These are phyloP conservation scores for Apotomis capreana DNA, from an alignment of 2,888 invertebrate genomes.

Conservation along the genomic window DNA sequence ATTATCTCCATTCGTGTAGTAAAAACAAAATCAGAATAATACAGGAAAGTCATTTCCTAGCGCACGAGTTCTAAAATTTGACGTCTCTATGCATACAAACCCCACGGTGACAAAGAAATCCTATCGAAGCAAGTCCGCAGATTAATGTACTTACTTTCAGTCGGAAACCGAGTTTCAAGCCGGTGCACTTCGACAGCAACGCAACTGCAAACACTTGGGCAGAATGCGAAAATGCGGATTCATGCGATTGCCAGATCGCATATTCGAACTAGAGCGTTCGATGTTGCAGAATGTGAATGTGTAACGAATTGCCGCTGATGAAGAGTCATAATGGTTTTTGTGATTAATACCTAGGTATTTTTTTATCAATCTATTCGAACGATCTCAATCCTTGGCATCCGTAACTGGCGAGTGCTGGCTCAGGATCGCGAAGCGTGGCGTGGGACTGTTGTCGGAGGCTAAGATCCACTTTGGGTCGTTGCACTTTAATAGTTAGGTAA, in stretches of 20 bases:
- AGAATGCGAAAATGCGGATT: conserved; percentile 6
- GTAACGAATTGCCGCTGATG: not conserved
- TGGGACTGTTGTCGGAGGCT: too few species aligned
- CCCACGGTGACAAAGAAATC: not conserved
- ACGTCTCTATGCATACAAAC: too few species aligned
- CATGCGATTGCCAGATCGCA: not conserved
- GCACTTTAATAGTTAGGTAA: too few species aligned
- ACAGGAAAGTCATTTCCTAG: too few species aligned
- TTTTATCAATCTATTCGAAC: too few species aligned
- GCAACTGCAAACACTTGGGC: not conserved
- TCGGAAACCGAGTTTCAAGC: not conserved
- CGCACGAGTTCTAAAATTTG: too few species aligned
- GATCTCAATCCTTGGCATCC: too few species aligned
- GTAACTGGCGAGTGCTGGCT: too few species aligned
- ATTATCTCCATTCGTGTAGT: too few species aligned
- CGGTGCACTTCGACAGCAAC: not conserved
- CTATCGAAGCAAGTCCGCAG: not conserved
- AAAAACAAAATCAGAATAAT: too few species aligned
- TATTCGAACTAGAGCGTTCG: not conserved
- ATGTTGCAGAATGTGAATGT: not conserved
- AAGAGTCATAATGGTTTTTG: not conserved
- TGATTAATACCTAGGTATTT: not conserved
- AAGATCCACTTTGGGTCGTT: too few species aligned
- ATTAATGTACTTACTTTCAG: not conserved
- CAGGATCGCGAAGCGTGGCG: too few species aligned